phyloP scores from a whole-genome alignment of 2,113 vertebrate species.

The Pedetes capensis region DNA sequence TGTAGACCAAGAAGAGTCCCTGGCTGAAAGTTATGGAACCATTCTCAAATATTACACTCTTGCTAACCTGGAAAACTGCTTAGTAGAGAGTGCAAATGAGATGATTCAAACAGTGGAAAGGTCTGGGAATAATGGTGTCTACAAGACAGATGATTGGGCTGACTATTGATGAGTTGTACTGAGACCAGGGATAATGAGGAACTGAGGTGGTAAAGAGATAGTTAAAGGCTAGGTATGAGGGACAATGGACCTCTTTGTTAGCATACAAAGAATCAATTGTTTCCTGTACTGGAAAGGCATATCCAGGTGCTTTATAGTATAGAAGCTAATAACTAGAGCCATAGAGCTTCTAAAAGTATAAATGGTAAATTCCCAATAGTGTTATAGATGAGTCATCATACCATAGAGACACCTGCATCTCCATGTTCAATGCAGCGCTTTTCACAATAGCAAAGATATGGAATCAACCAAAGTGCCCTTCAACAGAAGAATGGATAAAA shows the following conservation, averaged over 20 bases:
- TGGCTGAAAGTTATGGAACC: neutral
- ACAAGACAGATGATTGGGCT: neutral
- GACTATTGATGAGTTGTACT: neutral
- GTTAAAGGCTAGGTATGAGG: neutral
- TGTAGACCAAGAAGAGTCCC: neutral
- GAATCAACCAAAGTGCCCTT: no score
- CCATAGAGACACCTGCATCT: no score
- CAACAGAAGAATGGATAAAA: no score
- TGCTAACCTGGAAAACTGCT: neutral
- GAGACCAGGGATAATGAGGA: neutral
- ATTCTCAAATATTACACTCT: neutral
- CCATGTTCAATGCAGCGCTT: no score
- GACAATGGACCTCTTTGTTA: neutral
- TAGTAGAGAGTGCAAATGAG: neutral
- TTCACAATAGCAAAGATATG: no score
- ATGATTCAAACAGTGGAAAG: neutral
- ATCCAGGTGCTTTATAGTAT: neutral
- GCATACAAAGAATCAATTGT: neutral
- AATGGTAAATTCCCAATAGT: no score
- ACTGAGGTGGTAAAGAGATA: neutral
- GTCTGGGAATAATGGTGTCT: neutral
- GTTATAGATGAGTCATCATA: no score
- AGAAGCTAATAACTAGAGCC: neutral
- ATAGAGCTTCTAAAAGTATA: neutral
- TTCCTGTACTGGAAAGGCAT: neutral